Conservation (phyloP, 1,140 invertebrate genomes). For the Manduca sexta region DNA sequence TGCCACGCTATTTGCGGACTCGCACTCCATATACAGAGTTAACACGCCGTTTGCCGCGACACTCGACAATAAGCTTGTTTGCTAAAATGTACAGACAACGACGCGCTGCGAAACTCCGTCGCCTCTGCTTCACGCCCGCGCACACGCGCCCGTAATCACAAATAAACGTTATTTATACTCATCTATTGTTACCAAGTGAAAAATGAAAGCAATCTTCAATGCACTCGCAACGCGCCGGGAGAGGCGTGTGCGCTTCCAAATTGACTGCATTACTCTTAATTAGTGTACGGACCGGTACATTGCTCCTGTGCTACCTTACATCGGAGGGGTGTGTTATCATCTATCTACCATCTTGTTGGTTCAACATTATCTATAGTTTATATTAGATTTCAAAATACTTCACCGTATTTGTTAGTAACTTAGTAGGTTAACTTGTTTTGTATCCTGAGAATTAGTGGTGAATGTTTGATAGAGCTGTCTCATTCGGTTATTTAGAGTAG, state of each 20-base stretch:
- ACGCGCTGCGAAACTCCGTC: constrained; percentile 11
- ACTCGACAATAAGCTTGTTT: constrained; percentile 42
- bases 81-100: constrained; percentile 29
- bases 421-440: too few relatives aligned
- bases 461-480: too few relatives aligned
- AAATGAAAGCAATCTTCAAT: constrained; percentile 48
- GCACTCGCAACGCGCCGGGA: constrained; percentile 1
- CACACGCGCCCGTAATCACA: constrained; percentile 16
- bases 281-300: too few relatives aligned
- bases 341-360: too few relatives aligned
- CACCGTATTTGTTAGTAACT: too few relatives aligned
- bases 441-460: too few relatives aligned
- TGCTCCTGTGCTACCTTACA: too few relatives aligned
- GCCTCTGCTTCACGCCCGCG: too few relatives aligned
- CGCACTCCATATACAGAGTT: constrained; percentile 27
- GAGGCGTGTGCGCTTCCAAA: neutral
- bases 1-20: constrained; percentile 25
- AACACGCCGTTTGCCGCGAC: constrained; percentile 16
- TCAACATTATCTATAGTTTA: too few relatives aligned
- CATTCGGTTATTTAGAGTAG: neutral
- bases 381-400: too few relatives aligned
- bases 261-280: too few relatives aligned
- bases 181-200: constrained; percentile 35
- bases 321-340: too few relatives aligned
- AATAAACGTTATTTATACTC: constrained; percentile 17